Percentiles rank a stretch among this genome's conserved stretches.
These are phyloP conservation scores for Pelodiscus sinensis DNA, from an alignment of 2,113 vertebrate species.

Conservation along the genomic window DNA sequence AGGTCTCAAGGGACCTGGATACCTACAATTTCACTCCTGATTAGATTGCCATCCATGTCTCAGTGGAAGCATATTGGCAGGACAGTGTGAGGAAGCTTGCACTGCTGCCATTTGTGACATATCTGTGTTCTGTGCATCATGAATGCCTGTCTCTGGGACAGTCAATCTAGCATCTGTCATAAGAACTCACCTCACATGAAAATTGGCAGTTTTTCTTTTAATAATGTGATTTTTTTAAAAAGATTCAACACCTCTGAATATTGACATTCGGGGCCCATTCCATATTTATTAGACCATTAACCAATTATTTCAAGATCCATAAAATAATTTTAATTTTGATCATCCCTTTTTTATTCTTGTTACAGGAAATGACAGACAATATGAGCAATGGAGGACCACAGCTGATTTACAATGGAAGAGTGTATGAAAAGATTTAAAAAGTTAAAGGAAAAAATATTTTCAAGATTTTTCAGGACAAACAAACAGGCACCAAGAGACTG, in stretches of 20 bases:
- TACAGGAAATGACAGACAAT: slow-evolving; percentile 94
- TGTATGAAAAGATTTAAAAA: slow-evolving; percentile 73
- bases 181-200: slow-evolving; percentile 25
- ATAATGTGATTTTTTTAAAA: neutral
- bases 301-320: slow-evolving; percentile 13
- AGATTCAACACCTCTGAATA: neutral
- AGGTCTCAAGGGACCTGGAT: neutral
- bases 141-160: neutral
- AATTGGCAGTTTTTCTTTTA: neutral
- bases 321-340: slow-evolving; percentile 57
- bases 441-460: slow-evolving; percentile 45
- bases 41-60: slow-evolving; percentile 14
- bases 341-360: slow-evolving; percentile 69
- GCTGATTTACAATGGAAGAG: slow-evolving; percentile 90
- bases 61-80: neutral
- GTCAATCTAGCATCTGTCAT: slow-evolving; percentile 33
- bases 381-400: slow-evolving; percentile 93
- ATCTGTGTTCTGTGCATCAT: neutral
- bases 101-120: neutral
- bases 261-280: neutral
- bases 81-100: slow-evolving; percentile 1
- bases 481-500: slow-evolving; percentile 48
- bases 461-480: slow-evolving; percentile 62
- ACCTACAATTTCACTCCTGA: slow-evolving; percentile 26
- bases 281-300: slow-evolving; percentile 20